Conservation (phyloP, 1,140 invertebrate species). For the Hyles euphorbiae region DNA sequence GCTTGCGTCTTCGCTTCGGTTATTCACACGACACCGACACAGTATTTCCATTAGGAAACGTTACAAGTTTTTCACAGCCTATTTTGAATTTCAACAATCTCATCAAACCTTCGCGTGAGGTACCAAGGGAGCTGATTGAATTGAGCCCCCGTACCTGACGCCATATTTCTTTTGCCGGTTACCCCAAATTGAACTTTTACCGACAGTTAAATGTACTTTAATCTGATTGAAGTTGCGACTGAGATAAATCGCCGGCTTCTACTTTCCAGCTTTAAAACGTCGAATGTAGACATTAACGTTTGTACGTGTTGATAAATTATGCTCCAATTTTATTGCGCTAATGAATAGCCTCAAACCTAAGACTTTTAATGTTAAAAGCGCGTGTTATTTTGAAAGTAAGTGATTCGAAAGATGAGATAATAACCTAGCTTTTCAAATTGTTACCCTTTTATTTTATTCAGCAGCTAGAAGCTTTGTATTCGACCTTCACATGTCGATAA, state of each 20-base stretch:
- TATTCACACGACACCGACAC: constrained; percentile 32
- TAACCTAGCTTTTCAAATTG: too few relatives aligned
- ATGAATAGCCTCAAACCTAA: constrained; percentile 1
- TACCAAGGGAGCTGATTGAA: constrained; percentile 70
- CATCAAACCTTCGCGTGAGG: constrained; percentile 68
- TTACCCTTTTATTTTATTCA: too few relatives aligned
- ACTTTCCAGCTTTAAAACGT: constrained; percentile 23
- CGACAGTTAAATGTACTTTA: constrained; percentile 70
- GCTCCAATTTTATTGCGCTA: neutral
- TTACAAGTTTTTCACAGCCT: constrained; percentile 60
- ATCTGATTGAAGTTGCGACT: constrained; percentile 67
- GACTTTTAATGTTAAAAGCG: too few relatives aligned
- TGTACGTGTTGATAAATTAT: constrained; percentile 5
- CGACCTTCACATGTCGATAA: too few relatives aligned
- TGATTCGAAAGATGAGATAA: too few relatives aligned
- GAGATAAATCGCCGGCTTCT: constrained; percentile 46
- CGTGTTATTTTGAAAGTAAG: too few relatives aligned
- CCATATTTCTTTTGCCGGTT: constrained; percentile 63
- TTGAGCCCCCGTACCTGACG: constrained; percentile 62
- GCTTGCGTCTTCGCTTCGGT: neutral
- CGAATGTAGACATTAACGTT: neutral
- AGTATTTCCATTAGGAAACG: constrained; percentile 59
- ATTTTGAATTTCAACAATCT: constrained; percentile 72
- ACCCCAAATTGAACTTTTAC: constrained; percentile 67
- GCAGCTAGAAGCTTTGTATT: too few relatives aligned